Evolutionary conservation across 1,140 invertebrate species (phyloP).

Genomic region (Drosophila grimshawi): DNA sequence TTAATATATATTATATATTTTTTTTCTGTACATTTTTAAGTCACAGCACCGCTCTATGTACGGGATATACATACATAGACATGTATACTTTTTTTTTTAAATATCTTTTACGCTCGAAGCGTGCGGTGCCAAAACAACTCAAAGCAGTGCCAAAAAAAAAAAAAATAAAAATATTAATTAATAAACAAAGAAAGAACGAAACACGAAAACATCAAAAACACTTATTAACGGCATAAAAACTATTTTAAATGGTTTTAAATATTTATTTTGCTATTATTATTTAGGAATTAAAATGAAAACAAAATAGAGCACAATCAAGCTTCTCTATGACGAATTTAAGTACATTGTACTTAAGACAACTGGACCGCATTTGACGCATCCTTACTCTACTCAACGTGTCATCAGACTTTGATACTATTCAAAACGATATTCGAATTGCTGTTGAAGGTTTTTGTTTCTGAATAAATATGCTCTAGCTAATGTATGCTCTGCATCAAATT

Average conservation of each 20-base stretch:
- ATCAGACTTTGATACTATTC: too few relatives aligned
- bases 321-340: not conserved
- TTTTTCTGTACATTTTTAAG: constrained; percentile 42
- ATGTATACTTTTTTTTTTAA: constrained; percentile 34
- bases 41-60: constrained; percentile 19
- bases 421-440: too few relatives aligned
- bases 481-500: too few relatives aligned
- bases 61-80: constrained; percentile 41
- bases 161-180: constrained; percentile 4
- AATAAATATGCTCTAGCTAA: too few relatives aligned
- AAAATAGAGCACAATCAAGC: not conserved
- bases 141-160: constrained; percentile 76
- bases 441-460: too few relatives aligned
- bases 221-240: constrained; percentile 7
- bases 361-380: too few relatives aligned
- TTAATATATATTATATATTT: constrained; percentile 27
- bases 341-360: not conserved
- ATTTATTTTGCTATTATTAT: constrained; percentile 14
- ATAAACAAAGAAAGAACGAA: not conserved
- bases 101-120: constrained; percentile 72
- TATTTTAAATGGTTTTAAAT: constrained; percentile 22
- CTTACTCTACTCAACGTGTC: too few relatives aligned
- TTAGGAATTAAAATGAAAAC: constrained; percentile 19
- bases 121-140: constrained; percentile 77
- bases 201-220: not conserved